Evolutionary conservation across 2,113 vertebrate genomes (phyloP), one percentile per base, ranked within the genome.

Genomic region (Chinchilla lanigera): DNA sequence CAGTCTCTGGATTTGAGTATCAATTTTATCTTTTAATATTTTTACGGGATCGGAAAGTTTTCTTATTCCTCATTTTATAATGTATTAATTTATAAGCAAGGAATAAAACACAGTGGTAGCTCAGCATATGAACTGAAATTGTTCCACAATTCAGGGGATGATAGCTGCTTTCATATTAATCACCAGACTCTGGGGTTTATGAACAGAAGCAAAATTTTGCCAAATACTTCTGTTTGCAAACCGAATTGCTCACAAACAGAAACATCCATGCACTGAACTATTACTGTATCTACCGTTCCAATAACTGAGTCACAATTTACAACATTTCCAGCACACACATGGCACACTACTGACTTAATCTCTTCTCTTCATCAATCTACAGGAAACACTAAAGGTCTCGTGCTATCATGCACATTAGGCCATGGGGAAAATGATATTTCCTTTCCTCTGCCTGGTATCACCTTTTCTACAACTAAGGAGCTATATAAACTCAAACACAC

Each of bases 1-100:
- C 2, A 80, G 3, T 5, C 3, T 41, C 0, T 78, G 35, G 19
- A 38, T 35, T 28, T 26, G 22, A 52, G 26, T 52, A 0, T 63
- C 0, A 52, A 0, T n/a, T 88, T 7, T 30, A 63, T 0, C 3
- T 54, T 52, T 60, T 38, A 85, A 84, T 24, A 90, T 0, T 5
- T 94, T 80, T 67, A 24, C 41, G 3, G 28, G 6, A 2, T 73
- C n/a, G n/a, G 20, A 96, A 3, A 35, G 8, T 3, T 87, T n/a
- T 7, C 14, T 85, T 13, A 0, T 0, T 9, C 16, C 3, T 30
- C 30, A 41, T 56, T 38, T 24, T 33, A 8, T 83, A 30, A 67
- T 69, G 44, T 85, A 33, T 2, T 47, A 85, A 65, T 19, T 41
- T 19, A 90, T 28, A 52, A 52, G 1, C 2, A 17, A 0, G 30